Conservation (phyloP, 1,140 invertebrate genomes). For the Mamestra configurata region DNA sequence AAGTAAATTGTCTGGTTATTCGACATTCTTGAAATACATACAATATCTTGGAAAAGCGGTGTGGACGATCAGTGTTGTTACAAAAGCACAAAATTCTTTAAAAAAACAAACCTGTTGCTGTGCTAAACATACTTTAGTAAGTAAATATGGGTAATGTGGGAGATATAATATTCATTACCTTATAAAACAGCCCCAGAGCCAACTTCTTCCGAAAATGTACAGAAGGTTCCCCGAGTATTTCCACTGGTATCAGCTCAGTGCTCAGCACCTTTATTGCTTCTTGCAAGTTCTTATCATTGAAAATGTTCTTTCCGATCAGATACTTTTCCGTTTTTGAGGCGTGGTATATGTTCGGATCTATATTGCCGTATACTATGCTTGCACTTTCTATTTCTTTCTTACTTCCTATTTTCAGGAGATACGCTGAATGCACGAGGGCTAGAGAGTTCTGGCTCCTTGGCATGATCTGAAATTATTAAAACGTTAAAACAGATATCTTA, state of each 20-base stretch:
- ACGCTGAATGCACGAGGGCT: slow-evolving; percentile 94
- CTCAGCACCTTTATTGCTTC: slow-evolving; percentile 89
- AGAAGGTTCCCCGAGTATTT: slow-evolving; percentile 90
- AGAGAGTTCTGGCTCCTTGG: slow-evolving; percentile 94
- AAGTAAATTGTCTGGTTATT: slow-evolving; percentile 7
- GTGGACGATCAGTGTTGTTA: too few species aligned
- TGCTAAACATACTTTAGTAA: too few species aligned
- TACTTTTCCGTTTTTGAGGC: slow-evolving; percentile 91
- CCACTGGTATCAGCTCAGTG: slow-evolving; percentile 90
- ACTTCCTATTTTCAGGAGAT: slow-evolving; percentile 87
- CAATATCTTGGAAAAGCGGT: too few species aligned
- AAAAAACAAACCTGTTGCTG: too few species aligned
- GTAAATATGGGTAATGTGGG: too few species aligned
- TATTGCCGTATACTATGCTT: slow-evolving; percentile 90
- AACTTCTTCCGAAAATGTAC: slow-evolving; percentile 91
- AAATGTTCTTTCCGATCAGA: slow-evolving; percentile 89
- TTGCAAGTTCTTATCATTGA: slow-evolving; percentile 86
- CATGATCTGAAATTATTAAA: slow-evolving; percentile 89
- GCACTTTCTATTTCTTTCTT: slow-evolving; percentile 71
- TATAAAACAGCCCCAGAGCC: slow-evolving; percentile 92
- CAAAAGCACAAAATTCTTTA: too few species aligned
- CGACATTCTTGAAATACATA: background rate
- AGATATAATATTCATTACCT: slow-evolving; percentile 89
- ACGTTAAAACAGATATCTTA: too few species aligned
- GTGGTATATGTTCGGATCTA: slow-evolving; percentile 91